Evolutionary conservation across 2,113 vertebrate genomes (phyloP), one percentile per base, ranked within the genome.

Genomic region (Elephas maximus): DNA sequence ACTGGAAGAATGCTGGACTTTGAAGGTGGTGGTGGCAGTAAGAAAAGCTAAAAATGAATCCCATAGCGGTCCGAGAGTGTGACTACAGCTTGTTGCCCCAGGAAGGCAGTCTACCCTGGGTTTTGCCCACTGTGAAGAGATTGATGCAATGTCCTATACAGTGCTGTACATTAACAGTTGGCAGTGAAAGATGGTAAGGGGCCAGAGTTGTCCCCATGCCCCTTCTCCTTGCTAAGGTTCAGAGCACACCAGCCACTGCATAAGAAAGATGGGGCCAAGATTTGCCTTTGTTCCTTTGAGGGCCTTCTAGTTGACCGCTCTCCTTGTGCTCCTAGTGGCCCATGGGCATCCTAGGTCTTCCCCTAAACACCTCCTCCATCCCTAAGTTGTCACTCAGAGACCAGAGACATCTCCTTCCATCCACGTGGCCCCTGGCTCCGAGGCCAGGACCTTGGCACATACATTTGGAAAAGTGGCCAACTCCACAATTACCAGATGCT

Each of bases 401-500:
- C 67, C 9, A 79, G 71, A 77, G 37, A 85, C 65, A 9, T 65
- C 90, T 91, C 60, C 92, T 96, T 92, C 86, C 63, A 88, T 77
- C 62, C 24, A 69, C 23, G n/a, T 71, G 88, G 91, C 86, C 81
- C 76, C 60, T 74, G 92, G 93, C 73, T 24, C 65, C 0, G 6
- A 95, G 80, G 71, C 90, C 33, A 10, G 73, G 96, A 94, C 74
- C 95, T 96, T 97, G 95, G 97, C 92, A 79, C 3, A 2, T 37
- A 51, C 48, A n/a, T 88, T 74, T 69, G 53, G 92, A 78, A 90
- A 90, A 45, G 85, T 79, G 71, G 94, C 96, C 97, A 98, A 82
- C 62, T 88, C 67, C 2, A 12, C 11, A 5, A 44, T 93, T 80
- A 96, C 90, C 92, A 96, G 95, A 74, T 74, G 93, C 92, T 74